phyloP scores from a whole-genome alignment of 2,888 invertebrate genomes.

The Norana najaformis region DNA sequence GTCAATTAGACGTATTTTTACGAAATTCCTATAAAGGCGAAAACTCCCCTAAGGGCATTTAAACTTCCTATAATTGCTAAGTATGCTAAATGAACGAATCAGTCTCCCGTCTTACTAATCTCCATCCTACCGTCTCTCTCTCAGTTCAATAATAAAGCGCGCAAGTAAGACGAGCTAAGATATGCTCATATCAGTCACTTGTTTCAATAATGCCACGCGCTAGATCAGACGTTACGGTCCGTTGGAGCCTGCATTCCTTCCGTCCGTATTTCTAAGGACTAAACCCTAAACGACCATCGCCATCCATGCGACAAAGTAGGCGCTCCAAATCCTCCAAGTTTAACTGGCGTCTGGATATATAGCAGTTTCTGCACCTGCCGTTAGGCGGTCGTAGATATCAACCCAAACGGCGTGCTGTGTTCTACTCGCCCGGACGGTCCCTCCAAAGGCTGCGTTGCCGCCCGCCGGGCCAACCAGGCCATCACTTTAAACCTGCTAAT shows the following conservation, averaged over 20 bases:
- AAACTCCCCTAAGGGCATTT: neutral
- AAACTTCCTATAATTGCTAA: neutral
- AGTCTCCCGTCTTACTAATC: neutral
- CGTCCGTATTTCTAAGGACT: neutral
- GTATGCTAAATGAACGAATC: neutral
- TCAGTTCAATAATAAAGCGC: neutral
- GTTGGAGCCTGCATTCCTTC: neutral
- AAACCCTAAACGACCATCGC: neutral
- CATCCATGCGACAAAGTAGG: neutral
- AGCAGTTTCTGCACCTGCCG: neutral
- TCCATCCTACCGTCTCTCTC: neutral
- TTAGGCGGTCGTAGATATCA: neutral
- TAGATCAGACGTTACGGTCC: too few relatives aligned
- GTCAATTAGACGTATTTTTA: neutral
- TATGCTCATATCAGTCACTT: neutral
- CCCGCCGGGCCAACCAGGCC: neutral
- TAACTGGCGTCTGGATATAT: neutral
- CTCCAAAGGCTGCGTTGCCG: neutral
- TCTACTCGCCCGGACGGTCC: neutral
- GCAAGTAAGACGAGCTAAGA: neutral
- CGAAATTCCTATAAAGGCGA: neutral
- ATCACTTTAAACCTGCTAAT: conserved; percentile 8
- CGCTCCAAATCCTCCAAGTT: neutral
- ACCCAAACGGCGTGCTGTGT: neutral
- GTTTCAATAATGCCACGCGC: neutral